Conservation (phyloP, 2,888 invertebrate species). For the Lysandra bellargus region DNA sequence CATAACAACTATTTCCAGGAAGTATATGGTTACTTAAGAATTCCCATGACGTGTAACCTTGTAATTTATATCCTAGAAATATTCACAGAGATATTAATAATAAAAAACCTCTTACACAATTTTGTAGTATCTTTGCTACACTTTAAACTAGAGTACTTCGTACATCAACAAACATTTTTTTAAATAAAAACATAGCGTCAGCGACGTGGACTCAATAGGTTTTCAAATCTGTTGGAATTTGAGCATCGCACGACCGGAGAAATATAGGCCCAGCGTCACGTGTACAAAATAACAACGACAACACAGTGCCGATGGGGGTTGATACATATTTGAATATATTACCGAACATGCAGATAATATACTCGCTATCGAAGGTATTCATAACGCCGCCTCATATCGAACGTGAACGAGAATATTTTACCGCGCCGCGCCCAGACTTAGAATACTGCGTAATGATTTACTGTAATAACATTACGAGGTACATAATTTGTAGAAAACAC, state of each 20-base stretch:
- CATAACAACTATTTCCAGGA: too few species aligned
- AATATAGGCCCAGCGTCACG: slow-evolving; percentile 73
- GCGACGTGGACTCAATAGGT: not conserved
- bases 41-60: too few species aligned
- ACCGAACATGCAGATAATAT: slow-evolving; percentile 76
- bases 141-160: too few species aligned
- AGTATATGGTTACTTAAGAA: too few species aligned
- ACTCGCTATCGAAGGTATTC: slow-evolving; percentile 72
- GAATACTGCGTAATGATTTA: slow-evolving; percentile 25
- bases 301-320: slow-evolving; percentile 74
- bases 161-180: not conserved
- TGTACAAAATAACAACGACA: slow-evolving; percentile 77
- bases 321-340: slow-evolving; percentile 81
- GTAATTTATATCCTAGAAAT: too few species aligned
- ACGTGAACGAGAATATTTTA: slow-evolving; percentile 65
- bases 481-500: not conserved
- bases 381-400: slow-evolving; percentile 67
- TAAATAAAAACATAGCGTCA: not conserved
- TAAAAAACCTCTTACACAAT: too few species aligned
- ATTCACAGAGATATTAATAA: too few species aligned
- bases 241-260: slow-evolving; percentile 49
- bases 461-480: not conserved
- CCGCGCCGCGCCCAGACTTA: slow-evolving; percentile 6
- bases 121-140: too few species aligned
- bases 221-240: slow-evolving; percentile 23